These are phyloP conservation scores for Arizona elegans DNA, from an alignment of 2,113 vertebrate species.

Conservation along the genomic window DNA sequence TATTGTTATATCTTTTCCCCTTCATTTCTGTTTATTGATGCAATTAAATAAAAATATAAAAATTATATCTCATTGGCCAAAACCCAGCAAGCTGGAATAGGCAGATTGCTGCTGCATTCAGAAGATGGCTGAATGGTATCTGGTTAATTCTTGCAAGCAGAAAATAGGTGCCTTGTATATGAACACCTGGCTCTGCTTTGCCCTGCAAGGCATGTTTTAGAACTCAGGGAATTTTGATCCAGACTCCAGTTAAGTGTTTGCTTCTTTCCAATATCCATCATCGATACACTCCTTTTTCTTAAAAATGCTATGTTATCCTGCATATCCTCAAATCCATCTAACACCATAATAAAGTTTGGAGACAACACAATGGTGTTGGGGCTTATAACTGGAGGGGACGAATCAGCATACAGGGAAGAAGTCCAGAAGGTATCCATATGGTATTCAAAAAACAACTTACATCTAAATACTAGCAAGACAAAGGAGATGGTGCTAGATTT, in stretches of 20 bases:
- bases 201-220: neutral
- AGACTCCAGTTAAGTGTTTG: accelerated
- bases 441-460: too few species aligned
- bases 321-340: too few species aligned
- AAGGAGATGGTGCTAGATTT: too few species aligned
- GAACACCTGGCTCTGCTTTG: neutral
- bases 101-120: neutral
- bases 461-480: too few species aligned
- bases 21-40: neutral
- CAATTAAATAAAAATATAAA: neutral
- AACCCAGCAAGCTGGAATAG: neutral
- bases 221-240: neutral
- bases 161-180: neutral
- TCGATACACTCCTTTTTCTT: neutral
- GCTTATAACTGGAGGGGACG: too few species aligned
- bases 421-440: too few species aligned
- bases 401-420: too few species aligned
- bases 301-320: neutral
- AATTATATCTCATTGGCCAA: neutral
- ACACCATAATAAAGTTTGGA: too few species aligned
- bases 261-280: neutral
- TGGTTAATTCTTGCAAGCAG: neutral
- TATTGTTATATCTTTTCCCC: neutral
- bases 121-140: neutral
- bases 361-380: too few species aligned